Base-by-base conservation (phyloP, 2,113 vertebrate genomes). In the Nymphicus hollandicus region DNA sequence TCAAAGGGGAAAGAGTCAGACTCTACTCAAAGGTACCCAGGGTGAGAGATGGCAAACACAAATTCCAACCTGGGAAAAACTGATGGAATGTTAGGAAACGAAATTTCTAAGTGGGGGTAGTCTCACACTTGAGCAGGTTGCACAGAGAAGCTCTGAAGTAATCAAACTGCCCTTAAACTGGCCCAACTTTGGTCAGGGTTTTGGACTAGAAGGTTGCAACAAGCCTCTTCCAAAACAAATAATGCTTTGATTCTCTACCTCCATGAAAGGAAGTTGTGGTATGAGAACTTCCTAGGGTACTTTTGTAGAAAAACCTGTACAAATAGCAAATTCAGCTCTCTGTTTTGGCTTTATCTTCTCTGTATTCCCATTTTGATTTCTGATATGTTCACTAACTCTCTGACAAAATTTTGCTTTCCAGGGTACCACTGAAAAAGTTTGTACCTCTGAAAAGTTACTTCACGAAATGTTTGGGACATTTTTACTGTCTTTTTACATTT, bases 381-480 rank as follows among this genome's bases (percentile, higher is more conserved):
- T 1, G 1, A 1, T 37, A 25, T 13, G 8, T 11, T 39, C 13
- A 19, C 7, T 65, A 50, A 58, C 15, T 64, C 46, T 39, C 50
- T 65, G 58, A 17, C 3, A 25, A 10, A 20, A 29, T 50, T 91
- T 78, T 1, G 1, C 15, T 56, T 71, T 50, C 44, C 29, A 46
- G 0, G 15, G 9, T 86, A 47, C 5, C 20, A 43, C 1, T 6
- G 0, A 71, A 88, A 71, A 29, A 53, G 1, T 44, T 71, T 66
- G 12, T 18, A 63, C 29, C 52, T 47, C 46, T 61, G 46, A 68
- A 46, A 81, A 86, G 17, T 28, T 86, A 58, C 10, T 58, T 73
- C 13, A 33, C 17, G 65, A 79, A 64, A 58, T 7, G 10, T 55
- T 71, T 69, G 13, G 44, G 16, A 56, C 4, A 55, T 66, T 18